Base-by-base conservation (phyloP, 1,140 invertebrate species). In the Bombus cullumanus region DNA sequence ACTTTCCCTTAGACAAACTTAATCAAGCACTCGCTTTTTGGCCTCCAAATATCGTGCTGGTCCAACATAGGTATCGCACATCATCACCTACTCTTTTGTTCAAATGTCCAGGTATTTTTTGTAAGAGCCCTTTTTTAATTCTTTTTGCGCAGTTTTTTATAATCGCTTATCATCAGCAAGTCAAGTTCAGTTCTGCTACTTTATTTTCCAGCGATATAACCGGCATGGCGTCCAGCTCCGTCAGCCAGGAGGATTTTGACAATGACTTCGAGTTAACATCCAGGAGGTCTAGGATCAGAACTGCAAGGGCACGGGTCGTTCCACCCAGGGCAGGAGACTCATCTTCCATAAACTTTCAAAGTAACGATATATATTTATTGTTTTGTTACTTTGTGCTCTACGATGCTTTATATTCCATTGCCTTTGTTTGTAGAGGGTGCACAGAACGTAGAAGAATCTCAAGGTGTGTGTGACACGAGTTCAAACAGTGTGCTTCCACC, bases 171-270 rank as follows among this genome's bases (percentile, higher is more conserved):
- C 13, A n/a, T 22, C 47, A 53, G 25, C 9, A n/a, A 10, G 10
- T 34, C 22, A 39, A 6, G 59, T 4, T 76, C 13, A 83, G 37
- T 53, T n/a, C 47, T 39, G 13, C 3, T 9, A 15, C 3, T 83
- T 85, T 34, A 18, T 79, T 80, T 83, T 75, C 18, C 87, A 93
- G 92, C 81, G 92, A 93, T 62, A 87, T 93, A 62, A 90, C 92
- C 83, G 91, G 93, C 68, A 97, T 97, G 96, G 96, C 96, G 89
- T 97, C 96, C 13, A 97, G 96, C 90, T 97, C 96, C 22, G 96
- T 97, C 34, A 97, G 96, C 89, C 96, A 97, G 91, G 96, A 97
- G 90, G 96, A 97, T 91, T 95, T 96, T 75, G 96, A 97, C 62
- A 95, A 95, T 90, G 96, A 97, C 88, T 96, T 96, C 88, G 96